Evolutionary conservation across 1,140 invertebrate genomes (phyloP).

Genomic region (Drosophila neocordata): DNA sequence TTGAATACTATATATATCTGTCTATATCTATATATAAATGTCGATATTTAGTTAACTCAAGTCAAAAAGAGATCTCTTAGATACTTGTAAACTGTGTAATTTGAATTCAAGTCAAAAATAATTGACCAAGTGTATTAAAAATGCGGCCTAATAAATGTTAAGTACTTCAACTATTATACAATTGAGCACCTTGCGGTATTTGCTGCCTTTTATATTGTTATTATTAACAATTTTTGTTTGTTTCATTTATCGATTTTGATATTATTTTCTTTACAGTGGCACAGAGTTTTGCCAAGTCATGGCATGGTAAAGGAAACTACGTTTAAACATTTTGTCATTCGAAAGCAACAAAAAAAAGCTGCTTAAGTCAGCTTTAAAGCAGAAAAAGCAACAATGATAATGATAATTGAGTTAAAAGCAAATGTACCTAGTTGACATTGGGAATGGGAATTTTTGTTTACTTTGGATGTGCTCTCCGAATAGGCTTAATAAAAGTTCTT

Average conservation of each 20-base stretch:
- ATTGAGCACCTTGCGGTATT: conserved; percentile 51
- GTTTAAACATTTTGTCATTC: conserved; percentile 35
- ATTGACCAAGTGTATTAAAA: neutral
- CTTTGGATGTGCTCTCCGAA: conserved; percentile 29
- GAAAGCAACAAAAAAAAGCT: conserved; percentile 53
- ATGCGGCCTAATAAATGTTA: neutral
- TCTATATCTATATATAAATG: too few relatives aligned
- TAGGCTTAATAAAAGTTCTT: neutral
- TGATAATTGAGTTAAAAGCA: conserved; percentile 57
- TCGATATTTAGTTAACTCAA: too few relatives aligned
- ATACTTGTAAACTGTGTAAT: too few relatives aligned
- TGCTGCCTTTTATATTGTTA: conserved; percentile 19
- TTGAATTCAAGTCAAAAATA: too few relatives aligned
- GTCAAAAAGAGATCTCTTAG: too few relatives aligned
- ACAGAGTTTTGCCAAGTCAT: conserved; percentile 49
- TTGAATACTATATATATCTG: too few relatives aligned
- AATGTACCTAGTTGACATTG: conserved; percentile 67
- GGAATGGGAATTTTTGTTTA: conserved; percentile 32
- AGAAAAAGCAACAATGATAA: conserved; percentile 31
- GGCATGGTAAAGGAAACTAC: conserved; percentile 33
- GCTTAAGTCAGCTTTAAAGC: conserved; percentile 47
- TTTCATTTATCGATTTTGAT: neutral
- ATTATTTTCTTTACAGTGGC: conserved; percentile 2
- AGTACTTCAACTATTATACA: conserved; percentile 33
- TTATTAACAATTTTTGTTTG: conserved; percentile 4